phyloP scores from a whole-genome alignment of 2,888 invertebrate genomes.

The Phengaris arion region DNA sequence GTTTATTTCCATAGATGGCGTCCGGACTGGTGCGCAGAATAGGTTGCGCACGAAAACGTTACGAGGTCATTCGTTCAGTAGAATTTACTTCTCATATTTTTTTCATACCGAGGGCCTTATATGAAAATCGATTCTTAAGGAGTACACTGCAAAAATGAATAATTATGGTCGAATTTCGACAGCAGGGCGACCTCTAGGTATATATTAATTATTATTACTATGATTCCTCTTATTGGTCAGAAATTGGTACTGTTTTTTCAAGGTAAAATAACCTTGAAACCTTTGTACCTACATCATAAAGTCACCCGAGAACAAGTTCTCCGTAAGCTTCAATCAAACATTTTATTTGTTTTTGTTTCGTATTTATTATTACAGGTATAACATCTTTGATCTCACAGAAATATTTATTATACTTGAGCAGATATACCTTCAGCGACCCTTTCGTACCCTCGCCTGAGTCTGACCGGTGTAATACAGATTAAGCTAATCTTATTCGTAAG shows the following conservation, averaged over 20 bases:
- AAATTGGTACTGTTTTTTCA: not conserved
- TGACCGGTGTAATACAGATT: constrained; percentile 24
- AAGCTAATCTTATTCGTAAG: constrained; percentile 21
- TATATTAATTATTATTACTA: too few species aligned
- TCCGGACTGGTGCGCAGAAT: too few species aligned
- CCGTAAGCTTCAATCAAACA: not conserved
- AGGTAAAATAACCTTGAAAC: not conserved
- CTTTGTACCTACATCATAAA: not conserved
- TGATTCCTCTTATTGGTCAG: not conserved
- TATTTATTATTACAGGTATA: constrained; percentile 21
- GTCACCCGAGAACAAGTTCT: not conserved
- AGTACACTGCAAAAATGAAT: too few species aligned
- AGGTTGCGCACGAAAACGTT: too few species aligned
- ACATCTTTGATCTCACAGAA: not conserved
- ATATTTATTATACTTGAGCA: constrained; percentile 16
- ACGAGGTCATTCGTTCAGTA: too few species aligned
- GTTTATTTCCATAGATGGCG: too few species aligned
- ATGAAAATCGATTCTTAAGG: too few species aligned
- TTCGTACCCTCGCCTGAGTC: constrained; percentile 15
- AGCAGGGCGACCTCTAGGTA: too few species aligned
- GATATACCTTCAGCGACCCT: constrained; percentile 22
- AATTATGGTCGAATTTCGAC: too few species aligned
- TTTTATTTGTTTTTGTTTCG: constrained; percentile 10
- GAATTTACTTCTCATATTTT: too few species aligned
- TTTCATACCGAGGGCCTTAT: too few species aligned